Evolutionary conservation across 2,888 invertebrate genomes (phyloP).

Genomic region (Leptodirus hochenwartii): DNA sequence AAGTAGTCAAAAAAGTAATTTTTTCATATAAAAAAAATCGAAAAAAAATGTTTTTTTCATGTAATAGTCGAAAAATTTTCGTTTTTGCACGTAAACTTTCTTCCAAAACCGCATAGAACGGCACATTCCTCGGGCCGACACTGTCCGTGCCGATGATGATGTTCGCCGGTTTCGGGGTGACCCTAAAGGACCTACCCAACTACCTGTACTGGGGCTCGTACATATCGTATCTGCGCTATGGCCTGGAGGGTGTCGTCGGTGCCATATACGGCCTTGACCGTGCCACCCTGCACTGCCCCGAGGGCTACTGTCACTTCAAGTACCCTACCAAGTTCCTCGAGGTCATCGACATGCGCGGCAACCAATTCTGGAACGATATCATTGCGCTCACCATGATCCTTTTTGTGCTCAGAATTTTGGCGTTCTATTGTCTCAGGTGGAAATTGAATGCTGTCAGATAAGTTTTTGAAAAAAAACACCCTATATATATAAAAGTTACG

Average conservation of each 20-base stretch:
- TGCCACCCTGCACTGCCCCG: conserved; percentile 54
- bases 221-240: conserved; percentile 78
- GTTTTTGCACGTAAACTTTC: conserved; percentile 1
- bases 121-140: conserved; percentile 86
- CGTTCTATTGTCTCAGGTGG: conserved; percentile 60
- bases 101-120: conserved; percentile 44
- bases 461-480: conserved; percentile 11
- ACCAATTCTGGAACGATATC: conserved; percentile 73
- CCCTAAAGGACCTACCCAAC: conserved; percentile 64
- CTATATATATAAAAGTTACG: too few relatives aligned
- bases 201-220: conserved; percentile 87
- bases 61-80: not conserved
- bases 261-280: conserved; percentile 73
- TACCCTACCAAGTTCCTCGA: conserved; percentile 63
- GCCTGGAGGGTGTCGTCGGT: conserved; percentile 69
- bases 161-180: conserved; percentile 92
- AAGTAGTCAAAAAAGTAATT: too few relatives aligned
- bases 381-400: conserved; percentile 51
- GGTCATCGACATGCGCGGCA: conserved; percentile 62
- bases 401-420: conserved; percentile 40
- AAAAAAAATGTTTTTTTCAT: not conserved
- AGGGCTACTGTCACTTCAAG: conserved; percentile 69
- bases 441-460: conserved; percentile 53
- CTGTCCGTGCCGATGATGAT: conserved; percentile 88
- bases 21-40: too few relatives aligned